phyloP scores from a whole-genome alignment of 2,113 vertebrate species.

The Rafetus swinhoei region DNA sequence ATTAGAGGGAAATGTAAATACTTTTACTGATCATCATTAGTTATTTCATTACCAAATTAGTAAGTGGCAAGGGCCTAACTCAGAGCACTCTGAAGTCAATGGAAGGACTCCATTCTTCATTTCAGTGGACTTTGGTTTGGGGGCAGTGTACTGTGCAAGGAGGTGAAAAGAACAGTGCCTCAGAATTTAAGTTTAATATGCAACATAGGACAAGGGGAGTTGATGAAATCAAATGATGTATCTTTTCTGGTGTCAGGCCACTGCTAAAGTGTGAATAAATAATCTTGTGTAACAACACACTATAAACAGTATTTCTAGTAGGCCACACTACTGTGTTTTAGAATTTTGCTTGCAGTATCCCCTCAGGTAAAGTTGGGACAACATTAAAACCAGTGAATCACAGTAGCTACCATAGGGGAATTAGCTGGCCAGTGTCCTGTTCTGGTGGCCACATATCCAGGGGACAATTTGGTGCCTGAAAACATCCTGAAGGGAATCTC shows the following conservation, averaged over 20 bases:
- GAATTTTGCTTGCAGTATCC: slow-evolving; percentile 17
- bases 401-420: slow-evolving; percentile 6
- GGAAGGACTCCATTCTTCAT: not conserved
- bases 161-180: not conserved
- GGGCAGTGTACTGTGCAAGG: not conserved
- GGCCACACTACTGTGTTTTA: not conserved
- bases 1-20: not conserved
- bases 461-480: not conserved
- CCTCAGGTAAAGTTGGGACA: not conserved
- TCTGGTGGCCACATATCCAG: not conserved
- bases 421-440: not conserved
- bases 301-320: not conserved
- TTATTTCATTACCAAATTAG: slow-evolving; percentile 43
- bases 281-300: not conserved
- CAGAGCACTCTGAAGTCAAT: not conserved
- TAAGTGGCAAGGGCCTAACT: not conserved
- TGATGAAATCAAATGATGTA: slow-evolving; percentile 1
- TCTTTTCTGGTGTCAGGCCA: slow-evolving; percentile 5
- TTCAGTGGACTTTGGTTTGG: slow-evolving; percentile 16
- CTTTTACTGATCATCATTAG: not conserved
- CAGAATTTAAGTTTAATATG: slow-evolving; percentile 3
- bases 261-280: slow-evolving; percentile 2
- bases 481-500: not conserved
- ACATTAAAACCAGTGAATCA: slow-evolving; percentile 32
- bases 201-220: not conserved